Percentiles rank a stretch among this genome's conserved stretches.
phyloP scores from a whole-genome alignment of 1,140 invertebrate species.

The Metopolophium dirhodum region DNA sequence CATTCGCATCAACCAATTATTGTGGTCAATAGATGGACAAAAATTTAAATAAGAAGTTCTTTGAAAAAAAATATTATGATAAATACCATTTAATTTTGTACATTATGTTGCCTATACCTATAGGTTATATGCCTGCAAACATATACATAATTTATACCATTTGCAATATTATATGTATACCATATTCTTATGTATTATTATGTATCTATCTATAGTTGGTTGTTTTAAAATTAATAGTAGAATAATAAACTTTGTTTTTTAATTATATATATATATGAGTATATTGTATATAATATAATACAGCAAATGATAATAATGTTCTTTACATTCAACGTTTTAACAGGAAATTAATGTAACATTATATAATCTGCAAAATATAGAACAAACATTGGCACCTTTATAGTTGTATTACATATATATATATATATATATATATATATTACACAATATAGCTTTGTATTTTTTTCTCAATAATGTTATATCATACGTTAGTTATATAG shows the following conservation, averaged over 20 bases:
- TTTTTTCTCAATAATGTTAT: conserved; percentile 3
- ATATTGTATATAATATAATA: neutral
- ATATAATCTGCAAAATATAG: neutral
- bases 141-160: too few species aligned
- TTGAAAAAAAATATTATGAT: neutral
- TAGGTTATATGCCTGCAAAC: neutral
- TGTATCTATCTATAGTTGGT: too few species aligned
- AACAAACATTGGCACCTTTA: neutral
- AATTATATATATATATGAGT: neutral
- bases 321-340: neutral
- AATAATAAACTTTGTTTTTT: neutral
- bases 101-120: neutral
- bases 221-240: neutral
- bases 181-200: too few species aligned
- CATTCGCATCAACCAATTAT: neutral
- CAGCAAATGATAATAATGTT: neutral
- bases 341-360: neutral
- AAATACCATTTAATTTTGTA: neutral
- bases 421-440: neutral
- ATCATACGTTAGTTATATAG: neutral
- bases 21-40: neutral
- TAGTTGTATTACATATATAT: neutral
- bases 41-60: neutral
- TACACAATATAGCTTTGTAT: neutral
- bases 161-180: too few species aligned